These are phyloP conservation scores for Epiblema foenella DNA, from an alignment of 2,888 invertebrate species.

Conservation along the genomic window DNA sequence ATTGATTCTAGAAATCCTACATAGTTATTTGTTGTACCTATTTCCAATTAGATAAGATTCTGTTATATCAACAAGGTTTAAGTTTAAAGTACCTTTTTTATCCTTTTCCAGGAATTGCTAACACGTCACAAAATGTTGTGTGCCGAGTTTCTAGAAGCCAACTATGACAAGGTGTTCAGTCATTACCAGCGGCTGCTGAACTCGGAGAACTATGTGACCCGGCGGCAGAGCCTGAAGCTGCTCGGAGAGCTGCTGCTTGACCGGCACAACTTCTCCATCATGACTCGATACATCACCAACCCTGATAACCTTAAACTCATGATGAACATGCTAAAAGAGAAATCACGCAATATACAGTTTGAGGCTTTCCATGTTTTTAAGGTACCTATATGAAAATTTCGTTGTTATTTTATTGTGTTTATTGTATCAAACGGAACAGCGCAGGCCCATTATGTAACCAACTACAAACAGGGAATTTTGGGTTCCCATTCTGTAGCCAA, in stretches of 20 bases:
- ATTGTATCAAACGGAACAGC: too few species aligned
- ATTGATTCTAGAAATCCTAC: too few species aligned
- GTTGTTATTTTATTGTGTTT: too few species aligned
- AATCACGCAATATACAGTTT: conserved; percentile 99
- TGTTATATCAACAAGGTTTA: conserved; percentile 4
- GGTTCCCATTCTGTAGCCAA: too few species aligned
- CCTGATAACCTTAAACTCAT: conserved; percentile 99
- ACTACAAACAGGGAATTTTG: too few species aligned
- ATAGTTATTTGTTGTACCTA: not conserved
- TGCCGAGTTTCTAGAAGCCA: conserved; percentile 99
- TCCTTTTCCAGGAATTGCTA: conserved; percentile 90
- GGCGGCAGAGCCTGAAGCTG: conserved; percentile 98
- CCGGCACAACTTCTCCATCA: conserved; percentile 99
- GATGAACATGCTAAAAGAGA: conserved; percentile 99
- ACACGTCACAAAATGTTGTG: conserved; percentile 97
- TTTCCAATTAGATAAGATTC: not conserved
- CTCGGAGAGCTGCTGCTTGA: conserved; percentile 98
- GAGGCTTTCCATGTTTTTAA: conserved; percentile 99
- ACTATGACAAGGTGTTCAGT: conserved; percentile 99
- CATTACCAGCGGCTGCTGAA: conserved; percentile 98
- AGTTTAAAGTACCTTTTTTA: not conserved
- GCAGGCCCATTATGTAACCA: too few species aligned
- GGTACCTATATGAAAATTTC: conserved; percentile 79
- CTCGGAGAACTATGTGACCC: conserved; percentile 99
- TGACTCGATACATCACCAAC: conserved; percentile 99